These are phyloP conservation scores for Dicranocentrus wangi DNA, from an alignment of 2,888 invertebrate genomes.

Conservation along the genomic window DNA sequence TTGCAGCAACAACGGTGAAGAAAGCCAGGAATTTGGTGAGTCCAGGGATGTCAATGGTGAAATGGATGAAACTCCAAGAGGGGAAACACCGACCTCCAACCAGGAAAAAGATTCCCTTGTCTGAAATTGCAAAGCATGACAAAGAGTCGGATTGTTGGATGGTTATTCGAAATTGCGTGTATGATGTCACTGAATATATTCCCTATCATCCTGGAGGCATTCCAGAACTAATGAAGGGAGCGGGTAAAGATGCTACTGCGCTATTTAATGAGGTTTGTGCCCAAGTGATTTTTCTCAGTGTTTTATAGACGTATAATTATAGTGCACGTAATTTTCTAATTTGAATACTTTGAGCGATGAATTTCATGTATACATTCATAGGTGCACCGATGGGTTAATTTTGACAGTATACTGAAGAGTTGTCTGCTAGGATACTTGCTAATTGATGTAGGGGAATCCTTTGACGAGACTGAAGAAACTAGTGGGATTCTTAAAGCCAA, in stretches of 20 bases:
- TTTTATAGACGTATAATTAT: too few relatives aligned
- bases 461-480: slow-evolving; percentile 29
- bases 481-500: too few relatives aligned
- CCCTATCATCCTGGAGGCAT: slow-evolving; percentile 71
- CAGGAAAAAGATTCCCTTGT: slow-evolving; percentile 59
- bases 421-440: slow-evolving; percentile 67
- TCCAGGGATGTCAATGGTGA: slow-evolving; percentile 68
- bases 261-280: slow-evolving; percentile 56
- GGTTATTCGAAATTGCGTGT: slow-evolving; percentile 68
- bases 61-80: slow-evolving; percentile 66
- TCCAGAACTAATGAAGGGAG: slow-evolving; percentile 71
- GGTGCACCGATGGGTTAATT: slow-evolving; percentile 71
- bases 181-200: slow-evolving; percentile 69
- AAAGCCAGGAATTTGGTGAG: slow-evolving; percentile 55
- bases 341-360: not conserved
- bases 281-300: too few relatives aligned
- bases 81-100: slow-evolving; percentile 19
- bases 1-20: slow-evolving; percentile 53
- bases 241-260: slow-evolving; percentile 67
- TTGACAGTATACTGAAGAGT: slow-evolving; percentile 68
- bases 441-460: slow-evolving; percentile 25
- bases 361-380: not conserved
- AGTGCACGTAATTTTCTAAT: not conserved
- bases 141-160: slow-evolving; percentile 67
- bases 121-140: slow-evolving; percentile 66